A percentile compares a stretch with the other conserved stretches of the same genome.
phyloP scores from a whole-genome alignment of 2,113 vertebrate genomes.

The Sander lucioperca region DNA sequence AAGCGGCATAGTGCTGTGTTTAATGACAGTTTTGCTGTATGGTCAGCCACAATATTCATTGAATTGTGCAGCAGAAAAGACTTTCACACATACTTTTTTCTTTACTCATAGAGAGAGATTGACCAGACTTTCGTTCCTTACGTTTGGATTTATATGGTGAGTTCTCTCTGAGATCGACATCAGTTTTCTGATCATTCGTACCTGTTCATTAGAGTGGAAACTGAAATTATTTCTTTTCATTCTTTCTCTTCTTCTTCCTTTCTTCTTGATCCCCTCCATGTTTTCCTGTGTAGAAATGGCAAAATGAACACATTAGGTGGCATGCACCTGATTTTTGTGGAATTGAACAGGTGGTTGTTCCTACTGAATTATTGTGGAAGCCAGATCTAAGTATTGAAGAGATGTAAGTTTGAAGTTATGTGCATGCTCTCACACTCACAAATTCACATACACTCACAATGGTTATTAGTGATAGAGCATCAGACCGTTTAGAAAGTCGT shows the following conservation, averaged over 20 bases:
- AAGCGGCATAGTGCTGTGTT: neutral
- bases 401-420: slow-evolving; percentile 46
- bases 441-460: neutral
- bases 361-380: slow-evolving; percentile 47
- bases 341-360: neutral
- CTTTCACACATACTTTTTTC: neutral
- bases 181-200: neutral
- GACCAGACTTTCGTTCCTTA: neutral
- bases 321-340: slow-evolving; percentile 25
- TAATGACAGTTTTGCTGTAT: neutral
- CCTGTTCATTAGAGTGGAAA: neutral
- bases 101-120: neutral
- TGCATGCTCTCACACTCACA: neutral
- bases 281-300: slow-evolving; percentile 49
- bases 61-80: neutral
- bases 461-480: neutral
- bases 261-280: too few species aligned
- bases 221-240: neutral
- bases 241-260: neutral
- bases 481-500: neutral
- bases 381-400: slow-evolving; percentile 63
- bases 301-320: slow-evolving; percentile 49
- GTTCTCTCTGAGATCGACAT: neutral
- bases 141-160: neutral
- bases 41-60: neutral